Base-by-base conservation (phyloP, 2,888 invertebrate species). In the Itoplectis maculator region DNA sequence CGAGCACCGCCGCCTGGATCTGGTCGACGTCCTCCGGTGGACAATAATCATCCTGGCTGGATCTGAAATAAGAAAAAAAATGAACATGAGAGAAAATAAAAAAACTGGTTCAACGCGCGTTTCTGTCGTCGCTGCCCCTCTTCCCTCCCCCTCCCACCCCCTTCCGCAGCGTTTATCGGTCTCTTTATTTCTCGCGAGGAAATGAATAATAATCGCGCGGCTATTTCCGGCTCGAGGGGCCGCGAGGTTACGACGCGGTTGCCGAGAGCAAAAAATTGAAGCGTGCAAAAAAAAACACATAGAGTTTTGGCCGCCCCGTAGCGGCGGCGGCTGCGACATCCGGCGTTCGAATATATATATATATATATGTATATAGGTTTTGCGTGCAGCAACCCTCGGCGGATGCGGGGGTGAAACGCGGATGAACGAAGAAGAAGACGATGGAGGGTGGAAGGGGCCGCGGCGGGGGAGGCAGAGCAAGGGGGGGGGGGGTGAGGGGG, bases 21-120 rank as follows among this genome's bases (percentile, higher is more conserved):
- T 93, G 93, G 77, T 97, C 96, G 42, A 98, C 98, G 92, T 97
- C 96, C 90, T 96, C 95, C 18, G 95, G 93, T 0, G 98, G 98
- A 88, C 98, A 98, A 90, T 98, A 98, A 85, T 97, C 98, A 90
- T 98, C 98, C 54, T 96, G 95, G 66, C 97, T 96, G 0, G 98
- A 98, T 88, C 98, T 92, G 82, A 20, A 78, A 86, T 13, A 59
- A 29, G 51, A 73, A 61, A 61, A 68, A 20, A 29, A n/a, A n/a
- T n/a, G n/a, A n/a, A n/a, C n/a, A n/a, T n/a, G n/a, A n/a, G n/a
- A n/a, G n/a, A 74, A n/a, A 47, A 93, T 88, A 66, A 87, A 56
- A 51, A 77, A 70, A 20, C 15, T 35, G 51, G 59, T 75, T 51
- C 68, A 45, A 49, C 40, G 15, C n/a, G 18, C 15, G 65, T 42